Percentiles rank a stretch among this genome's conserved stretches.
These are phyloP conservation scores for Monopterus albus DNA, from an alignment of 2,113 vertebrate genomes.

Conservation along the genomic window DNA sequence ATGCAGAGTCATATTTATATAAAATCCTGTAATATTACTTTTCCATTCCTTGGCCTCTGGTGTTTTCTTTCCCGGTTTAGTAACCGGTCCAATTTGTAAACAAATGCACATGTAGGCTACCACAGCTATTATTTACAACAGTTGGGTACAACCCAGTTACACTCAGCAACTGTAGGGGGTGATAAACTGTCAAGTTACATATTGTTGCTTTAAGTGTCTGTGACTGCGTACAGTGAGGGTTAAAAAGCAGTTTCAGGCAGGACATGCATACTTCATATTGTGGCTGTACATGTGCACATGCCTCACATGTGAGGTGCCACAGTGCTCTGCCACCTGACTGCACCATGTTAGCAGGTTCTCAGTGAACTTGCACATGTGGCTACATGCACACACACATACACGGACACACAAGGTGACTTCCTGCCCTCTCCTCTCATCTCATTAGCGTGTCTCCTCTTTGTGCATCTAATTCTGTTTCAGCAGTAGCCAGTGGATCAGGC, in stretches of 20 bases:
- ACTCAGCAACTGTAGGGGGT: no score
- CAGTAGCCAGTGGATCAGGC: not conserved
- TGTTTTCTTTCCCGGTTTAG: no score
- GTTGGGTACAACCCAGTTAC: no score
- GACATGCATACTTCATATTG: constrained; percentile 47
- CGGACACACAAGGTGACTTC: constrained; percentile 1
- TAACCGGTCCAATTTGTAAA: no score
- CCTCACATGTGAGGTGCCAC: constrained; percentile 32
- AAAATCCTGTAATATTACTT: no score
- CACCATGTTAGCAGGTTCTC: constrained; percentile 53
- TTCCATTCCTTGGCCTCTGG: no score
- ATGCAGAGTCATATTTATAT: no score
- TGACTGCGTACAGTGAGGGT: no score
- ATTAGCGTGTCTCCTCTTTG: constrained; percentile 19
- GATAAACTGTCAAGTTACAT: no score
- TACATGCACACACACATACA: not conserved
- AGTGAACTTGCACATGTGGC: constrained; percentile 44
- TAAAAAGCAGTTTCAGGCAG: constrained; percentile 26
- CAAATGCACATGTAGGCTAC: no score
- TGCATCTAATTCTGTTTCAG: constrained; percentile 15
- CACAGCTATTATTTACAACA: no score
- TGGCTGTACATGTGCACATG: constrained; percentile 39
- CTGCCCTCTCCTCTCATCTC: constrained; percentile 26
- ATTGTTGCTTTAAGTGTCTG: no score
- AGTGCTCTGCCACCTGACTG: constrained; percentile 54